Conservation (phyloP, 2,888 invertebrate genomes). For the Leucophora obtusa region DNA sequence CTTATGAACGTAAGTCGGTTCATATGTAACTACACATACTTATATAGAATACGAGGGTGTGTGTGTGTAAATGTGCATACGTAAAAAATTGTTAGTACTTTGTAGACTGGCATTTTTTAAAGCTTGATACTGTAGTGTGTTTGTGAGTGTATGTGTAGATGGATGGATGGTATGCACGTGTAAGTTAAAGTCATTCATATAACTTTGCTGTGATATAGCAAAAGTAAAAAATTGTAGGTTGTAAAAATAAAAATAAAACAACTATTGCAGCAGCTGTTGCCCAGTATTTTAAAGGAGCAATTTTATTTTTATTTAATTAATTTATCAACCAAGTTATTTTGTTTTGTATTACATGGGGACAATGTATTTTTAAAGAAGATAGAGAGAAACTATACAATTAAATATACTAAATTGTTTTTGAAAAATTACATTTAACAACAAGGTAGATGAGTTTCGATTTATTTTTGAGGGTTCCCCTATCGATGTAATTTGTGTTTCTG, state of each 20-base stretch:
- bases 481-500: no score
- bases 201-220: conserved; percentile 45
- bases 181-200: conserved; percentile 46
- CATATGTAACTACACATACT: no score
- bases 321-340: no score
- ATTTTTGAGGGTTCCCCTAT: no score
- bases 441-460: no score
- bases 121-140: neutral
- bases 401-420: no score
- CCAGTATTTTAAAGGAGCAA: no score
- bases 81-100: conserved; percentile 47
- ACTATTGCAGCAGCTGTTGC: conserved; percentile 26
- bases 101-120: conserved; percentile 33
- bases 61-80: conserved; percentile 23
- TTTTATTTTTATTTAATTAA: no score
- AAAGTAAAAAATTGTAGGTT: conserved; percentile 42
- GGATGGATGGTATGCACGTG: conserved; percentile 4
- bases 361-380: no score
- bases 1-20: conserved; percentile 39
- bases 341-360: no score
- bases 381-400: no score
- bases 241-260: conserved; percentile 1
- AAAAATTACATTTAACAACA: no score
- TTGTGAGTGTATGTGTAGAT: neutral
- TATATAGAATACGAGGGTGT: neutral